Percentiles rank a stretch among this genome's conserved stretches.
These are phyloP conservation scores for Ellobium chinense DNA, from an alignment of 2,888 invertebrate species.

Conservation along the genomic window DNA sequence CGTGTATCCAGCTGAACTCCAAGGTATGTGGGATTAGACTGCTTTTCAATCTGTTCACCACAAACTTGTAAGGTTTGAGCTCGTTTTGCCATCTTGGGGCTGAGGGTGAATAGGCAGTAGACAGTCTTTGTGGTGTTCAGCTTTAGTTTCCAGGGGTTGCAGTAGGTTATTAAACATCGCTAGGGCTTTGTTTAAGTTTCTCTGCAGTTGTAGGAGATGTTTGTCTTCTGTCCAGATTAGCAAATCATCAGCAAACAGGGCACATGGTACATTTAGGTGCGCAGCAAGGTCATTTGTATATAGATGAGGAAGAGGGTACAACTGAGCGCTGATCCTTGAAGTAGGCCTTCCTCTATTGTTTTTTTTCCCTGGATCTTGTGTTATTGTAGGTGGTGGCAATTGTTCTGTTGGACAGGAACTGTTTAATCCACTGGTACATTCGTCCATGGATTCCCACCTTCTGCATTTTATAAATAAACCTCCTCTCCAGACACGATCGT, in stretches of 20 bases:
- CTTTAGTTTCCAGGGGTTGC: neutral
- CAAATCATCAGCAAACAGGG: neutral
- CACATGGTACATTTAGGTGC: neutral
- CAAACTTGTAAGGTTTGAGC: too few relatives aligned
- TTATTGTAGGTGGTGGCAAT: too few relatives aligned
- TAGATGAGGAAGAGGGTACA: neutral
- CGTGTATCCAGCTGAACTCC: too few relatives aligned
- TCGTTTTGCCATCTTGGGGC: too few relatives aligned
- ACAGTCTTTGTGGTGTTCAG: too few relatives aligned
- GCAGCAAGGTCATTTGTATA: neutral
- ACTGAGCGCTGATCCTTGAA: neutral
- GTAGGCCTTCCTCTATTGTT: neutral
- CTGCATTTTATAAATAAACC: neutral
- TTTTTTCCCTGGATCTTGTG: neutral
- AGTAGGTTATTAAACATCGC: neutral
- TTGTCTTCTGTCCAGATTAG: neutral
- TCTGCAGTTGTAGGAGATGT: neutral
- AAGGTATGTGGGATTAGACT: too few relatives aligned
- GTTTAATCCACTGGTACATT: neutral
- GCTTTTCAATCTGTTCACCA: too few relatives aligned
- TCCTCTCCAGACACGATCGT: conserved; percentile 14
- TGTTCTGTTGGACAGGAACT: neutral
- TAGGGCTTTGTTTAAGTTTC: neutral
- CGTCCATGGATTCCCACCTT: neutral
- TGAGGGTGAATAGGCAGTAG: too few relatives aligned